A percentile compares a stretch with the other conserved stretches of the same genome.
These are phyloP conservation scores for Orthosia gothica DNA, from an alignment of 2,888 invertebrate species.

Conservation along the genomic window DNA sequence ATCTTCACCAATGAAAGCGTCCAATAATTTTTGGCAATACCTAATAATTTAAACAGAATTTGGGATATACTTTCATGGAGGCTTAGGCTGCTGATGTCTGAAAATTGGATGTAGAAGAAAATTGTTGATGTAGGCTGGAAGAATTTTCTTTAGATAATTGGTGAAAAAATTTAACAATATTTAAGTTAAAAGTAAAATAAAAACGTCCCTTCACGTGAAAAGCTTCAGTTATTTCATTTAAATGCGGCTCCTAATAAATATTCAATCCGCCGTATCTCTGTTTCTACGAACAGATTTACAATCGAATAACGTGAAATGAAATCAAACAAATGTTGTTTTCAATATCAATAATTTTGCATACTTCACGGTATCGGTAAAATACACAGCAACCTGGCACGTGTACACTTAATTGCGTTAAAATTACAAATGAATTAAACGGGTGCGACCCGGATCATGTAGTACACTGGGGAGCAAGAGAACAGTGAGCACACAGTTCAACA, in stretches of 20 bases:
- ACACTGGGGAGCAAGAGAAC: constrained; percentile 44
- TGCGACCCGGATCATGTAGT: constrained; percentile 23
- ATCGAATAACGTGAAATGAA: constrained; percentile 11
- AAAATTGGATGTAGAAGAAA: too few relatives aligned
- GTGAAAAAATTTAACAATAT: too few relatives aligned
- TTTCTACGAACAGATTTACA: background rate
- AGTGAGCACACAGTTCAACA: constrained; percentile 43
- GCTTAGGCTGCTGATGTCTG: too few relatives aligned
- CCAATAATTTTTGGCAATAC: too few relatives aligned
- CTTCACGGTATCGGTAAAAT: constrained; percentile 12
- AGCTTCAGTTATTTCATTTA: background rate
- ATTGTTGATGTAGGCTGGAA: too few relatives aligned
- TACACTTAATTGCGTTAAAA: constrained; percentile 28
- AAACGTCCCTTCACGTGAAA: background rate
- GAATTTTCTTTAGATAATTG: too few relatives aligned
- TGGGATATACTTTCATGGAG: too few relatives aligned
- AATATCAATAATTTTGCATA: constrained; percentile 19
- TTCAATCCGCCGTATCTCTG: background rate
- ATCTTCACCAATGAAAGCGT: too few relatives aligned
- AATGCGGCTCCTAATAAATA: constrained; percentile 2
- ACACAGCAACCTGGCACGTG: constrained; percentile 16
- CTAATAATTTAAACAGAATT: too few relatives aligned
- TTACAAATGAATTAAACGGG: constrained; percentile 24
- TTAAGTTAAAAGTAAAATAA: background rate
- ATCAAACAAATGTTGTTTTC: constrained; percentile 1